Evolutionary conservation across 2,797 vertebrate genomes (phyloP), one percentile per base, ranked within the genome.

Genomic region (Acestrorhynchus altus): DNA sequence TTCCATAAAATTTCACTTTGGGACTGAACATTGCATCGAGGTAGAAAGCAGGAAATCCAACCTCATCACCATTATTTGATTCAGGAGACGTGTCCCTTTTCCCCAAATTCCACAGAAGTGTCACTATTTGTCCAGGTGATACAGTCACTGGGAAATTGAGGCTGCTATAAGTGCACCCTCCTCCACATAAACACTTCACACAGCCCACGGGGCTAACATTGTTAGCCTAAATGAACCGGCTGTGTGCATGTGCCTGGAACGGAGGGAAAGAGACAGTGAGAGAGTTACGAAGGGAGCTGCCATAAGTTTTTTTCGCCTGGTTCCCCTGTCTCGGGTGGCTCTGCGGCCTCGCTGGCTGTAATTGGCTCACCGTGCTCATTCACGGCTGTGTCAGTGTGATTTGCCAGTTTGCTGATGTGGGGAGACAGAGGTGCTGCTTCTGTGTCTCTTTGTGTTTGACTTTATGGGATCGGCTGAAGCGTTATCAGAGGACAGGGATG

Each of bases 381-480:
- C 72, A 76, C 74, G 65, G 66, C 79, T 83, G 73, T 85, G 79
- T 83, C 82, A 76, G 76, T 59, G 77, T 87, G 82, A 87, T 84
- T 81, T 84, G 74, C 77, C 69, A 76, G 77, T 75, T 78, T 80
- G 77, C 60, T 81, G 77, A 87, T 86, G 54, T 80, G 73, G 73
- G 64, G 73, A 72, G 81, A 84, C 83, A 83, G 81, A 76, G 77
- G 81, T 79, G 71, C 79, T 75, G 80, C 83, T 82, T 81, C 67
- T 65, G 77, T 82, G 81, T 85, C 84, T 85, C 82, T 81, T 82
- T 61, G 69, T 68, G 80, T 85, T 85, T 83, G 74, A 82, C 80
- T 80, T 78, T 76, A 82, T 80, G 68, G 77, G 80, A 71, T 79
- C 60, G 60, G 74, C 73, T 77, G 70, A 79, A 79, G 61, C n/a